Percentiles rank a stretch among this genome's conserved stretches.
Evolutionary conservation across 2,888 invertebrate species (phyloP).

Genomic region (Phragmatobia fuliginosa): DNA sequence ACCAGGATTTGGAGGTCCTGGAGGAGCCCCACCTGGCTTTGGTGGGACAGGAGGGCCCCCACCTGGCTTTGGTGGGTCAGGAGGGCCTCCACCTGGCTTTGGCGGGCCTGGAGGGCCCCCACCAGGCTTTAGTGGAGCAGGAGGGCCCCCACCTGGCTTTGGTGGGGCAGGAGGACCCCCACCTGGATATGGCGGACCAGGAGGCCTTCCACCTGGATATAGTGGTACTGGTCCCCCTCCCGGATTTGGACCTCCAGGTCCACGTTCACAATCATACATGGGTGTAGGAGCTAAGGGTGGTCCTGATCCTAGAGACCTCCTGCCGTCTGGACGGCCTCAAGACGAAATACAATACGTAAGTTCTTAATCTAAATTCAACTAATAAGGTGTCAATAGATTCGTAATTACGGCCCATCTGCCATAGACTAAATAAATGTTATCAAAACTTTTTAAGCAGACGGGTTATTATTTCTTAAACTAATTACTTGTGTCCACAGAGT

Average conservation of each 20-base stretch:
- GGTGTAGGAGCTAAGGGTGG: constrained; percentile 1
- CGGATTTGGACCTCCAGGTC: background rate
- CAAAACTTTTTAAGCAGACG: no score
- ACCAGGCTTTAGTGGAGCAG: background rate
- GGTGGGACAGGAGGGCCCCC: background rate
- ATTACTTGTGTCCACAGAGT: background rate
- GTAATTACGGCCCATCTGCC: no score
- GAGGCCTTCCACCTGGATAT: background rate
- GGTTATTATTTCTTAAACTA: no score
- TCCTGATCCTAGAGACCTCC: background rate
- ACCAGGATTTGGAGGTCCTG: no score
- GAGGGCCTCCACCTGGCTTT: background rate
- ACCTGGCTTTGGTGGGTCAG: background rate
- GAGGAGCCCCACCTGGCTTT: background rate
- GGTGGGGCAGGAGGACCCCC: background rate
- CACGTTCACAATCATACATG: constrained; percentile 7
- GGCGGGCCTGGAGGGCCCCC: background rate
- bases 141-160: background rate
- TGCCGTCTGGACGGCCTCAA: background rate
- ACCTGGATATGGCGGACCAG: background rate
- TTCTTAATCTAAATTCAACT: no score
- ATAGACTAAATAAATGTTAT: no score
- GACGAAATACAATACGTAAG: constrained; percentile 4
- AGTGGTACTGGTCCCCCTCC: background rate
- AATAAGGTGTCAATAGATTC: background rate